phyloP scores from a whole-genome alignment of 2,113 vertebrate species.

The Orcinus orca region DNA sequence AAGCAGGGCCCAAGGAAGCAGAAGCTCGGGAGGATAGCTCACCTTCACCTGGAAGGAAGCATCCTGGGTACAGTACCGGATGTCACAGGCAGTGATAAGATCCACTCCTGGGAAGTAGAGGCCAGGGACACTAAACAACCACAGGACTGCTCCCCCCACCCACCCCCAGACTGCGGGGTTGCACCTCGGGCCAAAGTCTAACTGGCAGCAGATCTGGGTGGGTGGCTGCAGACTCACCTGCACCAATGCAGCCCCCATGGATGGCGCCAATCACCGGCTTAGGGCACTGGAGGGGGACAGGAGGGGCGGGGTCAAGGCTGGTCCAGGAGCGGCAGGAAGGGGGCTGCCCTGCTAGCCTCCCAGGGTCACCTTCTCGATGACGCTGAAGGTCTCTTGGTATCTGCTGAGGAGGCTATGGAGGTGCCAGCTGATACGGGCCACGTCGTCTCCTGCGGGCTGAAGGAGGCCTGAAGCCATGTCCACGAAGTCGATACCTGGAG shows the following conservation, averaged over 20 bases:
- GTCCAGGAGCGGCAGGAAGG: background rate
- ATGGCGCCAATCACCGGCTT: constrained; percentile 91
- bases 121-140: background rate
- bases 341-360: background rate
- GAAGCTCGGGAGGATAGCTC: background rate
- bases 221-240: constrained; percentile 79
- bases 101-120: constrained; percentile 85
- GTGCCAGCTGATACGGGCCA: constrained; percentile 87
- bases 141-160: background rate
- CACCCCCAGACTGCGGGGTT: accelerated
- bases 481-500: constrained; percentile 88
- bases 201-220: background rate
- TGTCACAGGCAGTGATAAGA: constrained; percentile 91
- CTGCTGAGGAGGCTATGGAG: constrained; percentile 74
- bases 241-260: constrained; percentile 90
- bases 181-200: background rate
- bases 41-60: constrained; percentile 94
- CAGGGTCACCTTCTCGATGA: constrained; percentile 89
- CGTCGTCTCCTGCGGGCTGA: constrained; percentile 83
- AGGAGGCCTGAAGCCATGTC: constrained; percentile 84
- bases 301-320: background rate
- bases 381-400: constrained; percentile 89
- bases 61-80: constrained; percentile 91
- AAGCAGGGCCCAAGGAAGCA: background rate
- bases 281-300: constrained; percentile 84